These are phyloP conservation scores for Synanthedon vespiformis DNA, from an alignment of 2,888 invertebrate genomes.

Conservation along the genomic window DNA sequence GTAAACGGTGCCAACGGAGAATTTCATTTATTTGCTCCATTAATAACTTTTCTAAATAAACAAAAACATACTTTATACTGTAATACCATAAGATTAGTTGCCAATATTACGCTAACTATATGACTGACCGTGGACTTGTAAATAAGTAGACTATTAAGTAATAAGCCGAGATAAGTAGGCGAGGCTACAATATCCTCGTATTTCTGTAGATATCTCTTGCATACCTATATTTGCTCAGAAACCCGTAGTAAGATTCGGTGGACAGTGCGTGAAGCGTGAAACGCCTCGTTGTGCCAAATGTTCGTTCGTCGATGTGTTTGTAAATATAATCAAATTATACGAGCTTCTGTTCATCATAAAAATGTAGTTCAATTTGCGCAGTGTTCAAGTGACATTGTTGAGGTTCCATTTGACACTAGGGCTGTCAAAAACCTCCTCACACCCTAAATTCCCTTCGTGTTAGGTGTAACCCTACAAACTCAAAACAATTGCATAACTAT, in stretches of 20 bases:
- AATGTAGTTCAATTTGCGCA: conserved; percentile 13
- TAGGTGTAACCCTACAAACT: too few species aligned
- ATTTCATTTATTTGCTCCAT: conserved; percentile 19
- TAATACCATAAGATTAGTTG: conserved; percentile 32
- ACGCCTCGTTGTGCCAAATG: conserved; percentile 66
- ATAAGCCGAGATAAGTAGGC: conserved; percentile 47
- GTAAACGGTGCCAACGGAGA: conserved; percentile 43
- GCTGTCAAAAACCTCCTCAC: too few species aligned
- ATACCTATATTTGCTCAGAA: conserved; percentile 70
- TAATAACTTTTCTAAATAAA: conserved; percentile 10
- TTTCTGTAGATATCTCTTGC: conserved; percentile 60
- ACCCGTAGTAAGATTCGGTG: conserved; percentile 39
- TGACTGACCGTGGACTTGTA: conserved; percentile 68
- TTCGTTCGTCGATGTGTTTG: conserved; percentile 41
- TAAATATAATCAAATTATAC: conserved; percentile 34
- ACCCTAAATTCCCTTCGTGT: too few species aligned
- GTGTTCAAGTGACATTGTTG: not conserved
- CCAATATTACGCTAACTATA: conserved; percentile 56
- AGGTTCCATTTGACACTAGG: too few species aligned
- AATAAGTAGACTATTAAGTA: conserved; percentile 54
- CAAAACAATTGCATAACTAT: too few species aligned
- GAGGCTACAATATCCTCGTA: conserved; percentile 30
- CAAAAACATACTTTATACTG: conserved; percentile 1
- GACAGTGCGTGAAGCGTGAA: conserved; percentile 48
- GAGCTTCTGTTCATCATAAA: conserved; percentile 26